A percentile compares a stretch with the other conserved stretches of the same genome.
These are phyloP conservation scores for Helarctos malayanus DNA, from an alignment of 2,797 vertebrate species.

Conservation along the genomic window DNA sequence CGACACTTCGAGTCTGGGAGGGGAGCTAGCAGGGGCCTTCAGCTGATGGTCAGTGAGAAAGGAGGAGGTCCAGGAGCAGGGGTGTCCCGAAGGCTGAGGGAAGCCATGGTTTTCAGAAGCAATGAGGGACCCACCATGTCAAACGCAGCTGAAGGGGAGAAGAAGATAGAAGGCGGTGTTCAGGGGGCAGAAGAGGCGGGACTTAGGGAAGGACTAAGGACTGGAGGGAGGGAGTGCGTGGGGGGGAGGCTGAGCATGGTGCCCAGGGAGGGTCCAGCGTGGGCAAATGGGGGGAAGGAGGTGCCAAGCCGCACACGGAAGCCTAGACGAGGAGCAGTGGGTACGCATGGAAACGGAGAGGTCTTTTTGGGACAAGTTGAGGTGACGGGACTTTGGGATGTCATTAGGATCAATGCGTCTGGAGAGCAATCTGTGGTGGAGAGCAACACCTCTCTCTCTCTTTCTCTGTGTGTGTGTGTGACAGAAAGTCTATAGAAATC, in stretches of 20 bases:
- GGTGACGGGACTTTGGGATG: neutral
- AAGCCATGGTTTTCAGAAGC: neutral
- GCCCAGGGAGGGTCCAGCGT: neutral
- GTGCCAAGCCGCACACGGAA: rapidly evolving
- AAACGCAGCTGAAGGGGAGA: neutral
- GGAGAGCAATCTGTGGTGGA: neutral
- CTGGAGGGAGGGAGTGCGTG: neutral
- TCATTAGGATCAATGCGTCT: neutral
- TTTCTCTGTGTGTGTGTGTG: neutral
- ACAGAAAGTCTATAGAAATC: neutral
- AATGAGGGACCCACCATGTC: neutral
- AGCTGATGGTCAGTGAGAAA: neutral
- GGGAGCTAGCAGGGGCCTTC: neutral
- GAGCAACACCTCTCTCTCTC: neutral
- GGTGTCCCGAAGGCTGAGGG: neutral
- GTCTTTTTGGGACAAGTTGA: neutral
- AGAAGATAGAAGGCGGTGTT: neutral
- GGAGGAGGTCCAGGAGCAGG: neutral
- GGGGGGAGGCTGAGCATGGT: neutral
- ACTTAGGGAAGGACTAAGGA: neutral
- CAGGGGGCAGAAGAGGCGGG: neutral
- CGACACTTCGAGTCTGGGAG: neutral
- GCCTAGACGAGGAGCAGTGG: neutral
- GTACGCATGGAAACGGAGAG: neutral
- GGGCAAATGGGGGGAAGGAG: neutral